Conservation (phyloP, 2,797 vertebrate species). For the Aratinga solstitialis region DNA sequence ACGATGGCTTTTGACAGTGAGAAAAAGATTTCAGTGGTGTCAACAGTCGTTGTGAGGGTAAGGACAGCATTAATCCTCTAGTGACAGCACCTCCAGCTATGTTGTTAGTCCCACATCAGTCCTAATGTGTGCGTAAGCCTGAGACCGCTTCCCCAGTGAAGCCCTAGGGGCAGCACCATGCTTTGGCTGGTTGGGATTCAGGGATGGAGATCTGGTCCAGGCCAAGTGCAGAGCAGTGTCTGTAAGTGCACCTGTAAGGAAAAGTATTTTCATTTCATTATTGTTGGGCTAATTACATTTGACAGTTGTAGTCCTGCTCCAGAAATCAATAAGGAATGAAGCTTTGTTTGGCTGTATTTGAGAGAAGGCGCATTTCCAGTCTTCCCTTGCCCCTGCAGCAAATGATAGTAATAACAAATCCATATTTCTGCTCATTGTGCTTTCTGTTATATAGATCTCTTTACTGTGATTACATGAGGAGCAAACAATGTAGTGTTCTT, state of each 20-base stretch:
- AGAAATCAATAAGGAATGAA: constrained; percentile 12
- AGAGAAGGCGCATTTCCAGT: constrained; percentile 10
- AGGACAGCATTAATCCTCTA: background rate
- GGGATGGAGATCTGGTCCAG: background rate
- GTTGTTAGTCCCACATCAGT: background rate
- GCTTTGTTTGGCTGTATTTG: background rate
- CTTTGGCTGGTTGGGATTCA: background rate
- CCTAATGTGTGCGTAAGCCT: background rate
- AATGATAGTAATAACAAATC: constrained; percentile 32
- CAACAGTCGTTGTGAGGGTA: background rate
- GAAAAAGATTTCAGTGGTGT: background rate
- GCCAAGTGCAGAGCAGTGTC: background rate
- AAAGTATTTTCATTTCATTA: background rate
- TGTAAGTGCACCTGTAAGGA: background rate
- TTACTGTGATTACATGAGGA: background rate
- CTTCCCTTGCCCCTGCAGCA: constrained; percentile 9
- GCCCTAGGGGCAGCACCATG: background rate
- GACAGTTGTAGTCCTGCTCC: background rate
- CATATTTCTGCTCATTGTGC: background rate
- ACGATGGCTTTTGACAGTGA: background rate
- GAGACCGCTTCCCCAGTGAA: background rate
- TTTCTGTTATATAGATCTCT: constrained; percentile 19
- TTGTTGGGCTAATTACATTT: constrained; percentile 27
- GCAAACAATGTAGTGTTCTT: background rate
- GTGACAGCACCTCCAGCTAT: background rate